These are phyloP conservation scores for Synanthedon tipuliformis DNA, from an alignment of 2,888 invertebrate genomes.

Conservation along the genomic window DNA sequence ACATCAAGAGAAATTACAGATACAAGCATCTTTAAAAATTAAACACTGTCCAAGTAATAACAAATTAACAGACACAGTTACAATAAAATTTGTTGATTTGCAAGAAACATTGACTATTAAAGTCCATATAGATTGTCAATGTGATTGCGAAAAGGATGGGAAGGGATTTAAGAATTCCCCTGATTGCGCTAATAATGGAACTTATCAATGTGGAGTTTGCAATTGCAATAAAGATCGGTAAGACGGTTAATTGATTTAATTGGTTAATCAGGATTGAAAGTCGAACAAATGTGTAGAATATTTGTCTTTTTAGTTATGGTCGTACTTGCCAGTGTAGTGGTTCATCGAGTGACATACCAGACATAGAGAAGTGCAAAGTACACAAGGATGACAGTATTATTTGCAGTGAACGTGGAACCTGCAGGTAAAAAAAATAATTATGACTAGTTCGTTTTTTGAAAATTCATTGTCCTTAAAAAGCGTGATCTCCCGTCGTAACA, in stretches of 20 bases:
- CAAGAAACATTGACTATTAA: conserved; percentile 75
- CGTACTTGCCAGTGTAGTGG: conserved; percentile 29
- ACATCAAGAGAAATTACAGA: conserved; percentile 16
- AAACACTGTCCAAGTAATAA: not conserved
- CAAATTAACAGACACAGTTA: not conserved
- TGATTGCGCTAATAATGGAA: conserved; percentile 54
- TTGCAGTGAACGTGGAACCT: conserved; percentile 36
- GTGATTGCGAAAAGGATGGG: conserved; percentile 74
- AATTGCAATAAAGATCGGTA: conserved; percentile 58
- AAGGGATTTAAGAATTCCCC: conserved; percentile 33
- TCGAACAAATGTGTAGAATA: not conserved
- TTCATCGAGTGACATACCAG: conserved; percentile 10
- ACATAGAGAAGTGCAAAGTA: conserved; percentile 28
- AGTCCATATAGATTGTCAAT: conserved; percentile 79
- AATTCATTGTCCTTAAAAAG: too few species aligned
- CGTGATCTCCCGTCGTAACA: too few species aligned
- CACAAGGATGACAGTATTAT: conserved; percentile 12
- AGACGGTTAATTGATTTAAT: conserved; percentile 1
- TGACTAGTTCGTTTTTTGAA: too few species aligned
- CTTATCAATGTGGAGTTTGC: conserved; percentile 74
- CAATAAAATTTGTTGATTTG: conserved; percentile 70
- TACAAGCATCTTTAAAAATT: conserved; percentile 21
- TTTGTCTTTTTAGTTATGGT: conserved; percentile 31
- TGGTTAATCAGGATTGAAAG: not conserved
- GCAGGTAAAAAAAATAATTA: conserved; percentile 13